phyloP scores from a whole-genome alignment of 2,797 vertebrate genomes.

The Mus minutoides region DNA sequence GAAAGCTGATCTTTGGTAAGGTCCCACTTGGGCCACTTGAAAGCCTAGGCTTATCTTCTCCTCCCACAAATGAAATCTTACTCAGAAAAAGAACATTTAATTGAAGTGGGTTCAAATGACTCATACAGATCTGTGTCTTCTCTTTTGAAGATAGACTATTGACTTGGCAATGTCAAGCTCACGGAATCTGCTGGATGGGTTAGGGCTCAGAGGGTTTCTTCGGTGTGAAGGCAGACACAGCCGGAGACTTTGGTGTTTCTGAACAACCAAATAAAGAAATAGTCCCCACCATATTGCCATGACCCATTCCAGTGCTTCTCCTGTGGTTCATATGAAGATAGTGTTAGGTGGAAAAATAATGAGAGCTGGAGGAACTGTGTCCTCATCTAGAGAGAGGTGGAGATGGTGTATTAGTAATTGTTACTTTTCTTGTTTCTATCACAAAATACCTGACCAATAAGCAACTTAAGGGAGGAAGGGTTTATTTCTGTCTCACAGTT shows the following conservation, averaged over 20 bases:
- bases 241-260: background rate
- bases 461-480: background rate
- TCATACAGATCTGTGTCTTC: background rate
- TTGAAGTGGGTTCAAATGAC: background rate
- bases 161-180: background rate
- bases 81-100: background rate
- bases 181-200: too few relatives aligned
- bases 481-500: background rate
- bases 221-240: background rate
- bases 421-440: background rate
- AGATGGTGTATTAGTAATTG: background rate
- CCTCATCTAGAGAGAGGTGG: background rate
- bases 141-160: background rate
- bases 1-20: background rate
- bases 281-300: background rate
- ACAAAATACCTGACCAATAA: background rate
- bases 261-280: background rate
- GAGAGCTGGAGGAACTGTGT: background rate
- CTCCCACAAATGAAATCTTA: background rate
- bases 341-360: background rate
- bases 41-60: conserved; percentile 18
- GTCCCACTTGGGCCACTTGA: background rate
- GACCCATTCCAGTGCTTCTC: background rate
- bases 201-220: background rate
- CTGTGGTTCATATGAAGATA: background rate